Evolutionary conservation across 1,140 invertebrate species (phyloP), one percentile per base, ranked within the genome.

Genomic region (Lordiphosa stackelbergi): DNA sequence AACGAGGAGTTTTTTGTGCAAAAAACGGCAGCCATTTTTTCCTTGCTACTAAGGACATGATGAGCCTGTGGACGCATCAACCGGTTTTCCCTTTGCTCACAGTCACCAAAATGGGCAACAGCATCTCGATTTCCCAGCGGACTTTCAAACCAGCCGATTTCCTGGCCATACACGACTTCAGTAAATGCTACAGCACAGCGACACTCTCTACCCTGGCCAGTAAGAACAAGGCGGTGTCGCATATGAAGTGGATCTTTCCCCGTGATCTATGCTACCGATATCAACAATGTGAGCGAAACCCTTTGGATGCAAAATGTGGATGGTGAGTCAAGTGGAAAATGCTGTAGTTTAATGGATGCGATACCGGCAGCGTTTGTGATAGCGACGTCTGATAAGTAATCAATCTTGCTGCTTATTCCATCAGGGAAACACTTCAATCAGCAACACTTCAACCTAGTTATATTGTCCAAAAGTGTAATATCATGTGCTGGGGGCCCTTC

Each of bases 11-110:
- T 88, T 55, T 88, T 86, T 42, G 71, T 88, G 1, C 85, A 88
- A 45, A 88, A 88, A 47, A 87, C 85, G 2, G 85, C 85, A 2
- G 86, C 86, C 8, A 85, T 88, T 10, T 83, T 88, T 35, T 85
- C 86, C 6, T 87, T 88, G 85, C 59, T 88, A 36, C 87, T 8
- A 94, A 93, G 91, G 90, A 89, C 5, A 92, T 96, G 72, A 95
- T 96, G 94, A 93, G 94, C 57, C 92, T 94, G 5, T 96, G 95
- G 95, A 95, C 93, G 0, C 89, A 92, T 40, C 94, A 95, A 86
- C 94, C 93, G 86, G 94, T 94, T 7, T 96, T 93, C 58, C 93
- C 93, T 0, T 68, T 94, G 13, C 89, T 95, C 4, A 91, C 88
- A 2, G 91, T 94, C 22, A 89, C 86, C 4, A 89, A 91, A 69